Conservation (phyloP, 2,888 invertebrate genomes). For the Deladenus siricidicola region DNA sequence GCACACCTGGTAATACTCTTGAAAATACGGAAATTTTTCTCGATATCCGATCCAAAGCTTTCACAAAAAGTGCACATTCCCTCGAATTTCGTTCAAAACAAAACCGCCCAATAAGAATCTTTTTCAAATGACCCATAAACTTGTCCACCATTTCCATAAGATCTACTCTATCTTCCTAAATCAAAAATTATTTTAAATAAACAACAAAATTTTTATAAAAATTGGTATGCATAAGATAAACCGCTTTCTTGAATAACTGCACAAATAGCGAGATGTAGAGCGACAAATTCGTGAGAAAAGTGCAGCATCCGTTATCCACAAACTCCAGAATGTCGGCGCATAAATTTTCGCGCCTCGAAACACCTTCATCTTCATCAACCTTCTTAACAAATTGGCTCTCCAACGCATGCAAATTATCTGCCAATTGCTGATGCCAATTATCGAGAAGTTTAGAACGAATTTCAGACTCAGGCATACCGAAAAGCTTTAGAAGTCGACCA, state of each 20-base stretch:
- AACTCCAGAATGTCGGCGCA: slow-evolving; percentile 48
- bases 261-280: slow-evolving; percentile 41
- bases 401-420: slow-evolving; percentile 12
- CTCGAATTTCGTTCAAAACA: slow-evolving; percentile 31
- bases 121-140: slow-evolving; percentile 23
- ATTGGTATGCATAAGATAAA: neutral
- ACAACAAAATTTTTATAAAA: neutral
- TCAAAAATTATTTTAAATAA: neutral
- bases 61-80: slow-evolving; percentile 46
- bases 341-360: neutral
- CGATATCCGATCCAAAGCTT: slow-evolving; percentile 51
- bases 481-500: slow-evolving; percentile 22
- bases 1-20: slow-evolving; percentile 26
- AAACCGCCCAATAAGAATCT: slow-evolving; percentile 24
- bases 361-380: neutral
- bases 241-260: slow-evolving; percentile 27
- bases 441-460: slow-evolving; percentile 19
- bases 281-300: slow-evolving; percentile 47
- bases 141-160: slow-evolving; percentile 17
- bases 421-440: slow-evolving; percentile 23
- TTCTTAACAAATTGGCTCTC: slow-evolving; percentile 6
- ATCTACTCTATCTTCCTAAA: slow-evolving; percentile 15
- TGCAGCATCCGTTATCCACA: slow-evolving; percentile 46
- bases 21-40: slow-evolving; percentile 39
- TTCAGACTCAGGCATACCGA: slow-evolving; percentile 28